Evolutionary conservation across 2,113 vertebrate species (phyloP).

Genomic region (Desmodus rotundus): DNA sequence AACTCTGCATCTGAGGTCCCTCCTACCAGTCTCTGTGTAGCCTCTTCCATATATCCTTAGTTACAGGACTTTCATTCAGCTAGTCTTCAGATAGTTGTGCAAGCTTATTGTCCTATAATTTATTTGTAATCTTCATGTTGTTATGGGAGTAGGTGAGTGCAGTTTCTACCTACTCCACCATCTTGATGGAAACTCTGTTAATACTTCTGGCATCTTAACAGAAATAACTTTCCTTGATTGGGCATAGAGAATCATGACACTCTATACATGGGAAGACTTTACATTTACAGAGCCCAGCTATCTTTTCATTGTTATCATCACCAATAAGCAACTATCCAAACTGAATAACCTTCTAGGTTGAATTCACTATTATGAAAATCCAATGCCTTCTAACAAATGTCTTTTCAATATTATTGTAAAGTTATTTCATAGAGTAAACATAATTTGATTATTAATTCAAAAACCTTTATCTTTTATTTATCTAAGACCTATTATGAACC

Average conservation of each 20-base stretch:
- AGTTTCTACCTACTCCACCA: background rate
- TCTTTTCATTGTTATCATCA: background rate
- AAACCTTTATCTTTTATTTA: background rate
- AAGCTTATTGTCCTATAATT: background rate
- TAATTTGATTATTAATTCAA: constrained; percentile 11
- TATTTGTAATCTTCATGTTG: background rate
- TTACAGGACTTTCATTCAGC: background rate
- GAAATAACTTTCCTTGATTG: background rate
- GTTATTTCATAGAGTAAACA: background rate
- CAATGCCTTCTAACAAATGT: background rate
- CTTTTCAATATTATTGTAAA: background rate
- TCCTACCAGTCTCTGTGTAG: background rate
- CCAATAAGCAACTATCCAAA: background rate
- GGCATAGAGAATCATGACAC: background rate
- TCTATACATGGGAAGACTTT: background rate
- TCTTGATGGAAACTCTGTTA: background rate
- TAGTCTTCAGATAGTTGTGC: background rate
- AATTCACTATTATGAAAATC: background rate
- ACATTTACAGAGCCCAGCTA: background rate
- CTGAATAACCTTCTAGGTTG: background rate
- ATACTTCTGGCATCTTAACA: background rate
- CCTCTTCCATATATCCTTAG: background rate
- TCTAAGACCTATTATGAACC: background rate
- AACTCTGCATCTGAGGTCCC: too few species aligned
- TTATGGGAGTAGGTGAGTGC: background rate